Conservation (phyloP, 1,140 invertebrate genomes). For the Trichonephila inaurata region DNA sequence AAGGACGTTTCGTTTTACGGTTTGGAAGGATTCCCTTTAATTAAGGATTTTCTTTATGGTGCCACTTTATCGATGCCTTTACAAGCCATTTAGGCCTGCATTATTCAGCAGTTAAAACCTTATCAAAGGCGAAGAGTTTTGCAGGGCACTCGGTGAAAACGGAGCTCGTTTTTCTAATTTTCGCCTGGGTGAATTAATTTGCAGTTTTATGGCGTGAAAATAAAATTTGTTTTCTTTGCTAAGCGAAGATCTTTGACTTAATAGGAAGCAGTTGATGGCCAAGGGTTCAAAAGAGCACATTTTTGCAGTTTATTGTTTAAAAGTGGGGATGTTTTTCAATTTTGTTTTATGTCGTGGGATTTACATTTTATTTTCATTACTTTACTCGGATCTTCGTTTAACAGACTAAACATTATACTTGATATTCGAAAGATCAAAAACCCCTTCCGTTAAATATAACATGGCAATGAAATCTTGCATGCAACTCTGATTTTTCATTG, state of each 20-base stretch:
- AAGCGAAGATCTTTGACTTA: neutral
- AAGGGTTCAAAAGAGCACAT: neutral
- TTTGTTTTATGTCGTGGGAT: neutral
- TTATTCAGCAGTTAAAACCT: conserved; percentile 66
- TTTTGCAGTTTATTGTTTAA: neutral
- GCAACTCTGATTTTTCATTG: no score
- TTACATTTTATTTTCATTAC: no score
- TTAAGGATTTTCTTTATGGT: conserved; percentile 71
- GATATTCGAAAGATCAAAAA: no score
- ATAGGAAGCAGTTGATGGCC: neutral
- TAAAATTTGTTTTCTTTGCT: conserved; percentile 52
- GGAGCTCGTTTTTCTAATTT: conserved; percentile 61
- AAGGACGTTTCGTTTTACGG: conserved; percentile 54
- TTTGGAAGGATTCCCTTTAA: conserved; percentile 51
- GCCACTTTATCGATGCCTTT: conserved; percentile 63
- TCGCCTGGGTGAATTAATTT: conserved; percentile 48
- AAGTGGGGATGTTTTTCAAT: neutral
- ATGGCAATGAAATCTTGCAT: no score
- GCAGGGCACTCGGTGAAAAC: neutral
- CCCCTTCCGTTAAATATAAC: no score
- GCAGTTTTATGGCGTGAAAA: conserved; percentile 28
- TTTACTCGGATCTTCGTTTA: no score
- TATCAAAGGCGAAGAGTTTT: conserved; percentile 52
- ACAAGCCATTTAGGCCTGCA: conserved; percentile 66
- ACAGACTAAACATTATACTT: no score